Evolutionary conservation across 2,888 invertebrate species (phyloP), one percentile per base, ranked within the genome.

Genomic region (Morpho achilles): DNA sequence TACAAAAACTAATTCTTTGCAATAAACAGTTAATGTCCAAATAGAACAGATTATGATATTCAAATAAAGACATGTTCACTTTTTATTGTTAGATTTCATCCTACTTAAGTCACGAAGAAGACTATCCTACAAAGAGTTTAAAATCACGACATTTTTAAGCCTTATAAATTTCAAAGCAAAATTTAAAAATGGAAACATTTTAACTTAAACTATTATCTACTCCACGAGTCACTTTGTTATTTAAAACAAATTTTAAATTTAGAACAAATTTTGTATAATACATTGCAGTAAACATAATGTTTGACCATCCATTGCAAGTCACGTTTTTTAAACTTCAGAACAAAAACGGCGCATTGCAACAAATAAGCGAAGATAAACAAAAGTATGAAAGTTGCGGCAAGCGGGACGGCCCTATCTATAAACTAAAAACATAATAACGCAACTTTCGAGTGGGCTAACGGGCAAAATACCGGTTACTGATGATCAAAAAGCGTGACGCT

Each of bases 401-500:
- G 44, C 49, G 23, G 43, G 47, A 43, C 49, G 48, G 52, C 58
- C 60, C 51, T 60, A 52, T 40, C 51, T 45, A 48, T 59, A 50
- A 57, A 59, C 53, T 64, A 44, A 54, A 59, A 58, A 48, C 69
- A 66, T 68, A 61, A 65, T 66, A 66, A 63, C 62, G 57, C 65
- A 65, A 61, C 67, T 67, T 66, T 69, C 62, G 60, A 67, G 64
- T 65, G 65, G 64, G 59, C 62, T 75, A 77, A 77, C 77, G 76
- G 76, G 64, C 59, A 44, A 52, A 66, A 65, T 72, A 73, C 74
- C 76, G 74, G 73, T 77, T 74, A 64, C 54, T 60, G 66, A 66
- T 73, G 72, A 75, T 75, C 76, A 71, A 77, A 77, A 79, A 76
- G 71, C 75, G 71, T 75, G 69, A 77, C 72, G 70, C 44, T 49